Percentiles rank a stretch among this genome's conserved stretches.
These are phyloP conservation scores for Dichetophora obliterata DNA, from an alignment of 2,888 invertebrate genomes.

Conservation along the genomic window DNA sequence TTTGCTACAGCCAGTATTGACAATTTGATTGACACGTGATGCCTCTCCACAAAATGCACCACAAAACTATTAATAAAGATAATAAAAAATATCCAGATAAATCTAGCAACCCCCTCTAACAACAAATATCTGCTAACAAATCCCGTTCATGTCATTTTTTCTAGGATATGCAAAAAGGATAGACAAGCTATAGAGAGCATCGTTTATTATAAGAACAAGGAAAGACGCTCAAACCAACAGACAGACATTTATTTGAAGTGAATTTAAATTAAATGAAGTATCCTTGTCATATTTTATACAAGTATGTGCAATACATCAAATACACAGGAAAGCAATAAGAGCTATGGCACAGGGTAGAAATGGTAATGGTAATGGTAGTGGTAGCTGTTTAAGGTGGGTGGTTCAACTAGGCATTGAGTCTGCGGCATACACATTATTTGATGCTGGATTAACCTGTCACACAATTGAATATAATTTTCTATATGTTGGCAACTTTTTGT, in stretches of 20 bases:
- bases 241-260: background rate
- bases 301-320: conserved; percentile 8
- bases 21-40: conserved; percentile 16
- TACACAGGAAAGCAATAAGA: background rate
- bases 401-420: background rate
- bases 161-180: background rate
- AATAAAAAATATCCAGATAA: no score
- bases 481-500: conserved; percentile 45
- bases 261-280: conserved; percentile 8
- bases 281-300: conserved; percentile 12
- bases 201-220: background rate
- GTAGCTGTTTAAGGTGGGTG: background rate
- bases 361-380: background rate
- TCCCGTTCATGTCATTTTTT: no score
- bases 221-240: background rate
- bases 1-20: background rate
- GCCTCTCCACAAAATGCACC: background rate
- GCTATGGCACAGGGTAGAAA: background rate
- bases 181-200: background rate
- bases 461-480: conserved; percentile 68
- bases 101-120: no score
- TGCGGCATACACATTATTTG: background rate
- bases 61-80: background rate
- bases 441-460: conserved; percentile 64
- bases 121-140: no score